phyloP scores from a whole-genome alignment of 2,888 invertebrate genomes.

The Brachyptera putata region DNA sequence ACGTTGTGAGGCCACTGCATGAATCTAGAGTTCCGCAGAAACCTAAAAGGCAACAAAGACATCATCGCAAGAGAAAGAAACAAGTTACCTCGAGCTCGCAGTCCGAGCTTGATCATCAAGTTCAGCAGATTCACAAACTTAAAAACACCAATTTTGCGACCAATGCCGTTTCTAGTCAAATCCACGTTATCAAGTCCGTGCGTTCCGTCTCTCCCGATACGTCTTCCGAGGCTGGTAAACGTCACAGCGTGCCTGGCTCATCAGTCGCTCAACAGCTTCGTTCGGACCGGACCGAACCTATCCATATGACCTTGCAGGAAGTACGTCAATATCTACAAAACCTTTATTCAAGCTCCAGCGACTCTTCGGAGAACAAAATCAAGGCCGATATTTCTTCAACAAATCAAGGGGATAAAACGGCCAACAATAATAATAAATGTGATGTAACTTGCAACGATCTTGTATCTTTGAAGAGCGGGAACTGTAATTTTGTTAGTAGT shows the following conservation, averaged over 20 bases:
- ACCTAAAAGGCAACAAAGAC: conserved; percentile 45
- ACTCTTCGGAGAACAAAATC: conserved; percentile 50
- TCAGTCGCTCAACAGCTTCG: conserved; percentile 45
- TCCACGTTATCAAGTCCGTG: neutral
- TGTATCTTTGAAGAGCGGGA: conserved; percentile 48
- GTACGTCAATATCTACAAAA: conserved; percentile 79
- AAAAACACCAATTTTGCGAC: conserved; percentile 15
- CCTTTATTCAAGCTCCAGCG: conserved; percentile 71
- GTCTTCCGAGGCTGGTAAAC: conserved; percentile 45
- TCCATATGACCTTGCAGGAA: conserved; percentile 81
- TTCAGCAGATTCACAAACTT: conserved; percentile 3
- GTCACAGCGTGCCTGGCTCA: conserved; percentile 66
- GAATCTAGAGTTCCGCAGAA: conserved; percentile 48
- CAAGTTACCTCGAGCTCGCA: conserved; percentile 51
- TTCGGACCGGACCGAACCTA: conserved; percentile 54
- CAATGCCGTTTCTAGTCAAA: conserved; percentile 25
- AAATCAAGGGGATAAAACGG: conserved; percentile 42
- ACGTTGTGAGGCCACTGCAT: conserved; percentile 60
- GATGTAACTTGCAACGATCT: conserved; percentile 45
- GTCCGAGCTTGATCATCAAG: conserved; percentile 26
- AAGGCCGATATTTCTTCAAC: conserved; percentile 25
- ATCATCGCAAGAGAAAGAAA: conserved; percentile 46
- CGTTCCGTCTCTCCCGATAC: conserved; percentile 13
- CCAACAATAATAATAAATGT: conserved; percentile 45
- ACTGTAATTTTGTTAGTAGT: conserved; percentile 48